These are phyloP conservation scores for Heteropelma amictum DNA, from an alignment of 2,888 invertebrate genomes.

Conservation along the genomic window DNA sequence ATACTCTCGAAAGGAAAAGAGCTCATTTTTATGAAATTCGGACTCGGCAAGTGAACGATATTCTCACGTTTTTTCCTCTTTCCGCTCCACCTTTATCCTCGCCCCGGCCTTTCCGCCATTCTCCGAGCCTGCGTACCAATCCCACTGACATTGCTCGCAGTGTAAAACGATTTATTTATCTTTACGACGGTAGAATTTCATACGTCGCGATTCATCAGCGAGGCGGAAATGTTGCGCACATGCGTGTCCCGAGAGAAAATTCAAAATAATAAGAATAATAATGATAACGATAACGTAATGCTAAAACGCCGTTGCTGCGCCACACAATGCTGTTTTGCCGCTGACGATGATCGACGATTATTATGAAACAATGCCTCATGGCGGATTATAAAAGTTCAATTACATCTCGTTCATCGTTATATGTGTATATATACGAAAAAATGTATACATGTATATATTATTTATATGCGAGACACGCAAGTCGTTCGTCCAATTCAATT, in stretches of 20 bases:
- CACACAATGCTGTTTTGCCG: constrained; percentile 39
- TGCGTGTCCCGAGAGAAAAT: too few species aligned
- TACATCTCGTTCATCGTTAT: constrained; percentile 46
- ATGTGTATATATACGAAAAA: constrained; percentile 28
- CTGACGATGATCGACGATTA: constrained; percentile 36
- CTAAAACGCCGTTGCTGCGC: constrained; percentile 20
- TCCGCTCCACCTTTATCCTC: not conserved
- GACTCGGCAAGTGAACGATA: constrained; percentile 82
- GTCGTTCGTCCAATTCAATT: constrained; percentile 50
- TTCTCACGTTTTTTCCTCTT: not conserved
- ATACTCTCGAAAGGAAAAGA: constrained; percentile 95
- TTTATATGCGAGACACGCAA: constrained; percentile 44
- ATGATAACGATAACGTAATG: not conserved
- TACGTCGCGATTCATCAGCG: too few species aligned
- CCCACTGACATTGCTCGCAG: too few species aligned
- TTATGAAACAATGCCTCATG: constrained; percentile 29
- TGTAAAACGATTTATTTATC: too few species aligned
- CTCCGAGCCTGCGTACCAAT: too few species aligned
- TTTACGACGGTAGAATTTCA: too few species aligned
- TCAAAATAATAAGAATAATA: not conserved
- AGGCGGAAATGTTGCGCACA: too few species aligned
- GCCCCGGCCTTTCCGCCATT: too few species aligned
- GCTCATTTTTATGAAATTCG: constrained; percentile 96
- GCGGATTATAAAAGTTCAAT: constrained; percentile 37
- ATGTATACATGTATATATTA: constrained; percentile 40